Conservation (phyloP, 1,140 invertebrate genomes). For the Tetraneura akinire region DNA sequence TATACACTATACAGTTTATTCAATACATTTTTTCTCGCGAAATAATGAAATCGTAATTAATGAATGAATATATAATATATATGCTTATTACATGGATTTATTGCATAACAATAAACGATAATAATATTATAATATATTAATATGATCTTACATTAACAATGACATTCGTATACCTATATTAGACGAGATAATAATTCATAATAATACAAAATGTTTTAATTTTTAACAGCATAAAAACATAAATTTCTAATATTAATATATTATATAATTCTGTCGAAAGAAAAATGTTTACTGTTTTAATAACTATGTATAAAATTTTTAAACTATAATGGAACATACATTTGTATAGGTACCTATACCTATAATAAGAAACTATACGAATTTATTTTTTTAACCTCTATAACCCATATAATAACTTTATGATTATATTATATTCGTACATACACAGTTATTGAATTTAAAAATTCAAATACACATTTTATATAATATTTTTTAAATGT, state of each 20-base stretch:
- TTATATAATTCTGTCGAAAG: neutral
- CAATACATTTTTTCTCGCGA: neutral
- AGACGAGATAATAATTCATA: neutral
- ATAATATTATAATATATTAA: neutral
- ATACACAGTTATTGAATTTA: too few species aligned
- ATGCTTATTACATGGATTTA: neutral
- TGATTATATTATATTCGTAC: too few species aligned
- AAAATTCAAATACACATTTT: too few species aligned
- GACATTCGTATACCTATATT: neutral
- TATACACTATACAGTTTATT: neutral
- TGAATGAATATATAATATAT: neutral
- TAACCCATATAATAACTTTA: too few species aligned
- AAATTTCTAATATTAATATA: neutral
- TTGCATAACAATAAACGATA: constrained; percentile 1
- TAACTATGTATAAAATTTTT: too few species aligned
- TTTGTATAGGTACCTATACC: too few species aligned
- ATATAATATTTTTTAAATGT: too few species aligned
- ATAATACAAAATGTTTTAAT: constrained; percentile 1
- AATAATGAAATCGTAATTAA: neutral
- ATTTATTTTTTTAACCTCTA: too few species aligned
- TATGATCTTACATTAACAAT: neutral
- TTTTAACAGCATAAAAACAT: neutral
- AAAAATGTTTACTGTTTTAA: neutral
- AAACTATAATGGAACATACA: too few species aligned
- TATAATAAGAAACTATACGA: too few species aligned